These are phyloP conservation scores for Hoplostethus mediterraneus DNA, from an alignment of 2,797 vertebrate species.

Conservation along the genomic window DNA sequence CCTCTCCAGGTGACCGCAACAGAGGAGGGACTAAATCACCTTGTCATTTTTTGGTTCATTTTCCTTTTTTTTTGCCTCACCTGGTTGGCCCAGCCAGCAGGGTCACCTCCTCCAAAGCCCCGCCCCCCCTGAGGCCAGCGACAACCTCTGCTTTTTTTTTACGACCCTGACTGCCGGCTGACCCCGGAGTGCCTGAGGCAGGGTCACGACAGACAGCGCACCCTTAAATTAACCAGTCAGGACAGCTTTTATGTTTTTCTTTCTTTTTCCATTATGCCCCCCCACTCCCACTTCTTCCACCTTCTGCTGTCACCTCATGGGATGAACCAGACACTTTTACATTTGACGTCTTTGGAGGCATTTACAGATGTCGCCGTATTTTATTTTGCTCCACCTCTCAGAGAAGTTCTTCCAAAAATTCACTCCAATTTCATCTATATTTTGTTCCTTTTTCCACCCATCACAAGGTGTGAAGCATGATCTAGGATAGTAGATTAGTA, in stretches of 20 bases:
- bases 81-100: slow-evolving; percentile 32
- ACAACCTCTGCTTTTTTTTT: slow-evolving; percentile 40
- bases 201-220: slow-evolving; percentile 43
- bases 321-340: too few species aligned
- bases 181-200: slow-evolving; percentile 53
- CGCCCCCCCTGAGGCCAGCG: slow-evolving; percentile 8
- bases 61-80: slow-evolving; percentile 33
- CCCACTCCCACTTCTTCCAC: not conserved
- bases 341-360: too few species aligned
- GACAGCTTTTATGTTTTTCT: slow-evolving; percentile 48
- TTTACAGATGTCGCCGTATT: too few species aligned
- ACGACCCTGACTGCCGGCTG: slow-evolving; percentile 61
- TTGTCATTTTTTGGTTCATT: slow-evolving; percentile 34
- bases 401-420: too few species aligned
- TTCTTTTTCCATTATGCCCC: not conserved
- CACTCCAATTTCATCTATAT: too few species aligned
- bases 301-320: slow-evolving; percentile 5
- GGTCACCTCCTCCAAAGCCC: slow-evolving; percentile 29
- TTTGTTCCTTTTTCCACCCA: too few species aligned
- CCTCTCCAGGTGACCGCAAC: slow-evolving; percentile 44
- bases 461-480: too few species aligned
- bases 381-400: too few species aligned
- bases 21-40: slow-evolving; percentile 38
- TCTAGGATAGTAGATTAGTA: too few species aligned
- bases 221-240: slow-evolving; percentile 58